A percentile compares a stretch with the other conserved stretches of the same genome.
These are phyloP conservation scores for Spheniscus humboldti DNA, from an alignment of 2,797 vertebrate species.

Conservation along the genomic window DNA sequence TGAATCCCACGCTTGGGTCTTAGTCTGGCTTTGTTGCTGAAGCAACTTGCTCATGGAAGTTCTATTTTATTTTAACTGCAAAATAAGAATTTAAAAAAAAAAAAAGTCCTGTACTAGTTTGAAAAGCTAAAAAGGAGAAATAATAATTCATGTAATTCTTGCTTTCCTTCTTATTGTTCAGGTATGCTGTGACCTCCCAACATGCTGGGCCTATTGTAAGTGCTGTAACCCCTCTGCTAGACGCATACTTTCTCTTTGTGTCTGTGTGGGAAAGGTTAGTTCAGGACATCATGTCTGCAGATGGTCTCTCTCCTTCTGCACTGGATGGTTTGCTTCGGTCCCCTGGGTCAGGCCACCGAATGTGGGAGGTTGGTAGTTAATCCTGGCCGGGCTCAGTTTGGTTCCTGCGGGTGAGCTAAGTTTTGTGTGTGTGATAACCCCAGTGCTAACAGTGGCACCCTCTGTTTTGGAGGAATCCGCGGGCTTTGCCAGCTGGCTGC, in stretches of 20 bases:
- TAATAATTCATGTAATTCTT: not conserved
- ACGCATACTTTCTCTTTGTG: not conserved
- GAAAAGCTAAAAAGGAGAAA: not conserved
- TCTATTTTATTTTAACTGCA: not conserved
- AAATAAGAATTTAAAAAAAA: not conserved
- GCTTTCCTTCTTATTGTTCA: not conserved
- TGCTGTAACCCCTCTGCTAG: not conserved
- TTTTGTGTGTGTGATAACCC: not conserved
- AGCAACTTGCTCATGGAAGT: not conserved
- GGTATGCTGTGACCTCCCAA: not conserved
- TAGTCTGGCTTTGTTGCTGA: not conserved
- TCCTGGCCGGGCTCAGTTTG: not conserved
- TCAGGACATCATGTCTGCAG: not conserved
- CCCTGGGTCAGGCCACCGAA: fast-evolving
- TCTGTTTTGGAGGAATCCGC: conserved; percentile 14
- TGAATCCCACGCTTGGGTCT: not conserved
- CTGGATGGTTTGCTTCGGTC: not conserved
- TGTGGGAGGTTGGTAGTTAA: not conserved
- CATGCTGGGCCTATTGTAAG: not conserved
- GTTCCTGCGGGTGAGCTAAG: not conserved
- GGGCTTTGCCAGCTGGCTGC: conserved; percentile 51
- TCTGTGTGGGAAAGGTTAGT: not conserved
- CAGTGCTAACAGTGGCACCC: conserved; percentile 33
- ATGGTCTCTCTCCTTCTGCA: not conserved
- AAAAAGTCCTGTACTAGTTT: not conserved